phyloP scores from a whole-genome alignment of 2,113 vertebrate genomes.

The Anoura caudifer region DNA sequence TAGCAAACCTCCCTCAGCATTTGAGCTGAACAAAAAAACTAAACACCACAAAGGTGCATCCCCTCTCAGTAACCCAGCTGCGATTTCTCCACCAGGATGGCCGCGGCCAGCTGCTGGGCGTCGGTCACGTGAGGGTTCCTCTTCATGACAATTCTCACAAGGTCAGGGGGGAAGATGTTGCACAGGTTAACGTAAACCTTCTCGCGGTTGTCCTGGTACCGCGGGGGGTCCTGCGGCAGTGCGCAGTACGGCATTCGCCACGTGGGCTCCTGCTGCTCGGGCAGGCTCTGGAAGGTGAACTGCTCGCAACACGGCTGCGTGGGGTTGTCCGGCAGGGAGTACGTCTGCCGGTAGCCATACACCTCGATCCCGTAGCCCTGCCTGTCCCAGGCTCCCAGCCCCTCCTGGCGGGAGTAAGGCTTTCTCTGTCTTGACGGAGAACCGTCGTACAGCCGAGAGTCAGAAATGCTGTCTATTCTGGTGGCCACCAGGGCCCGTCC shows the following conservation, averaged over 20 bases:
- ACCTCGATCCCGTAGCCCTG: constrained; percentile 82
- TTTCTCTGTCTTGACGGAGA: constrained; percentile 85
- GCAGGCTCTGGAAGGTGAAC: constrained; percentile 91
- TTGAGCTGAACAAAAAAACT: constrained; percentile 85
- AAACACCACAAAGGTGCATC: constrained; percentile 83
- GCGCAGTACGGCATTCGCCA: constrained; percentile 87
- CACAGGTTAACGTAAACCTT: constrained; percentile 94
- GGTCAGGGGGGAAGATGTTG: constrained; percentile 96
- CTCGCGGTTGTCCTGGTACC: constrained; percentile 88
- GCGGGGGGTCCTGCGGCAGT: constrained; percentile 82
- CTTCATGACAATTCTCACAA: constrained; percentile 95
- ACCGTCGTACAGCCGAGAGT: constrained; percentile 90
- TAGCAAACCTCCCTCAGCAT: constrained; percentile 90
- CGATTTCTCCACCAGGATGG: constrained; percentile 94
- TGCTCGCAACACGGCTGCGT: constrained; percentile 86
- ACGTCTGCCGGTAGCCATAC: constrained; percentile 86
- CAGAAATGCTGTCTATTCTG: constrained; percentile 90
- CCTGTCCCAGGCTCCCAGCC: constrained; percentile 86
- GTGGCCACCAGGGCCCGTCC: constrained; percentile 89
- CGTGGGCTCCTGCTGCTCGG: constrained; percentile 87
- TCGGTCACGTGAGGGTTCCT: constrained; percentile 94
- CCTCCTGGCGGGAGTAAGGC: constrained; percentile 86
- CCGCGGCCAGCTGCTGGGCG: constrained; percentile 95
- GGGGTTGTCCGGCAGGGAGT: constrained; percentile 83
- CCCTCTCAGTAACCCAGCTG: constrained; percentile 90